phyloP scores from a whole-genome alignment of 2,888 invertebrate species.

The Azorinus chamasolen region DNA sequence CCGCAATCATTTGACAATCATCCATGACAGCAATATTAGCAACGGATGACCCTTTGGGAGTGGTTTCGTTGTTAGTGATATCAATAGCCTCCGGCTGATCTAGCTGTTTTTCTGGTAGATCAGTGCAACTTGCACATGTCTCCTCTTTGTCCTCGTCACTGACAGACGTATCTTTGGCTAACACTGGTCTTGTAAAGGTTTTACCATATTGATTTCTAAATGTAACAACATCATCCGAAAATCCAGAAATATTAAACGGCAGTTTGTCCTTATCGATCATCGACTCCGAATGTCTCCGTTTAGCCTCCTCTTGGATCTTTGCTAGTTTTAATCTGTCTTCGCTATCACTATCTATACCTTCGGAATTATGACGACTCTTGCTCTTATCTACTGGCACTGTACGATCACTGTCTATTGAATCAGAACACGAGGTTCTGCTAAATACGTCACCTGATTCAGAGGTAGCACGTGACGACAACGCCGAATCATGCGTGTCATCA shows the following conservation, averaged over 20 bases:
- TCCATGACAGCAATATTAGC: no score
- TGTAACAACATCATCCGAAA: constrained; percentile 27
- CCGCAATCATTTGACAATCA: no score
- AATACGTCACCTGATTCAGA: constrained; percentile 56
- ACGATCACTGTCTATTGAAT: constrained; percentile 40
- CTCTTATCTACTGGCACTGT: constrained; percentile 5
- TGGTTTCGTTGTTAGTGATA: no score
- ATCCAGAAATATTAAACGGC: constrained; percentile 22
- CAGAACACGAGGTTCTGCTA: constrained; percentile 37
- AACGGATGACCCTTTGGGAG: no score
- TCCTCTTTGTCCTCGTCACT: no score
- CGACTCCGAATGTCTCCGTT: constrained; percentile 54
- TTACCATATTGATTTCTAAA: constrained; percentile 26
- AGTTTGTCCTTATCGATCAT: constrained; percentile 26
- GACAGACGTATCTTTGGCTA: no score
- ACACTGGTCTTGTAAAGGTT: constrained; percentile 30
- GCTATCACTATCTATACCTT: constrained; percentile 30
- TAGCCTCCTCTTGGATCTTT: constrained; percentile 46
- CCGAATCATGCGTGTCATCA: constrained; percentile 44
- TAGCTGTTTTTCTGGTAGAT: no score
- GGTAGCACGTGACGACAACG: constrained; percentile 49
- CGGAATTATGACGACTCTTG: constrained; percentile 31
- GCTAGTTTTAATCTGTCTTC: constrained; percentile 43
- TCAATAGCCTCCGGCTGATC: no score
- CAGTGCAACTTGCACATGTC: no score